A percentile compares a stretch with the other conserved stretches of the same genome.
These are phyloP conservation scores for Phaethon lepturus DNA, from an alignment of 2,113 vertebrate species.

Conservation along the genomic window DNA sequence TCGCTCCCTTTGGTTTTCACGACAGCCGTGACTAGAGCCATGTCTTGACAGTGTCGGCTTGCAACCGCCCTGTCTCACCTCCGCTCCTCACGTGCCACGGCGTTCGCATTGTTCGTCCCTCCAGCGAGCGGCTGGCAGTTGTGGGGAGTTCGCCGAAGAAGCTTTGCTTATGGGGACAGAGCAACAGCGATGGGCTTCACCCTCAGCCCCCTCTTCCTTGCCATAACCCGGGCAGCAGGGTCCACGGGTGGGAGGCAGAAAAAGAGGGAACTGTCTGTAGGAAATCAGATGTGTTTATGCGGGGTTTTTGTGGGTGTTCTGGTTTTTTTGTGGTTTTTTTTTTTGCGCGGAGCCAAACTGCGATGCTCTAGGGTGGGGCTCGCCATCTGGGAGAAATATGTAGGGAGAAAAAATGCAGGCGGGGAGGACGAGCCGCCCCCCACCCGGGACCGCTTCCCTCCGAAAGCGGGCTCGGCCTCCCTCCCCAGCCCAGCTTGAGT, in stretches of 20 bases:
- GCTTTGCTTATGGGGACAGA: background rate
- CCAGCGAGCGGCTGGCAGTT: fast-evolving
- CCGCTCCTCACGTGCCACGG: background rate
- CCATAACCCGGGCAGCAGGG: fast-evolving
- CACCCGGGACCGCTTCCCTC: constrained; percentile 46
- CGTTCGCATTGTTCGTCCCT: fast-evolving
- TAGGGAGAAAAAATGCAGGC: constrained; percentile 36
- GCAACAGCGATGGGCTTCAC: background rate
- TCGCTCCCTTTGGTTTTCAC: background rate
- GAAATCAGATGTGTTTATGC: background rate
- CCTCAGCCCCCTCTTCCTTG: background rate
- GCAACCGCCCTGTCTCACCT: background rate
- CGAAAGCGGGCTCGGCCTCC: constrained; percentile 64
- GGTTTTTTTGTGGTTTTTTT: background rate
- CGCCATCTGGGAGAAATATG: constrained; percentile 58
- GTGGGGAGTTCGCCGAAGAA: fast-evolving
- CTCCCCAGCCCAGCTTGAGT: constrained; percentile 68
- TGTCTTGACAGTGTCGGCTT: fast-evolving
- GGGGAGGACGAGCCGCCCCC: background rate
- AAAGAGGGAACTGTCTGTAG: background rate
- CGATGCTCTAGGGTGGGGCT: constrained; percentile 56
- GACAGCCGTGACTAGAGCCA: fast-evolving
- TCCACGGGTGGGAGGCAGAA: background rate
- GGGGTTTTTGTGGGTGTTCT: background rate
- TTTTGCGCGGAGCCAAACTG: background rate